Percentiles rank a stretch among this genome's conserved stretches.
Evolutionary conservation across 2,113 vertebrate species (phyloP).

Genomic region (Podocnemis expansa): DNA sequence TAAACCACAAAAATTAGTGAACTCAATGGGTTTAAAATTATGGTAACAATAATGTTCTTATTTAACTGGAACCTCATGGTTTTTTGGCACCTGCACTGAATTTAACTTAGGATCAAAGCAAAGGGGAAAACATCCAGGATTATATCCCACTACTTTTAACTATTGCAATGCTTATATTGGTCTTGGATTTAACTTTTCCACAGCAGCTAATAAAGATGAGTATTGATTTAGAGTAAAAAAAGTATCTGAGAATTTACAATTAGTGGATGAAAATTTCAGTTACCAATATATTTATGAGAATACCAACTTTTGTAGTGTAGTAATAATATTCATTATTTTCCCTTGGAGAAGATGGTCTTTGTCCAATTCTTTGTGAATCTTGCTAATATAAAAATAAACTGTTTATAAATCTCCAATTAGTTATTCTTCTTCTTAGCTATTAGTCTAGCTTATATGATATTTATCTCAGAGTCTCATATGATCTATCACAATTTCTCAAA

Average conservation of each 20-base stretch:
- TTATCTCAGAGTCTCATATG: background rate
- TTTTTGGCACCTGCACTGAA: slow-evolving; percentile 34
- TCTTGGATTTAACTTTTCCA: slow-evolving; percentile 16
- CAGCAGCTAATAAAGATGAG: background rate
- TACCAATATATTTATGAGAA: background rate
- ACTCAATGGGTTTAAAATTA: background rate
- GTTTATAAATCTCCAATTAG: background rate
- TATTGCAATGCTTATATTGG: slow-evolving; percentile 6
- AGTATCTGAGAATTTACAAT: background rate
- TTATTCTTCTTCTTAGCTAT: slow-evolving; percentile 22
- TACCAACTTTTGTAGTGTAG: background rate
- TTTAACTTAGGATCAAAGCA: slow-evolving; percentile 69
- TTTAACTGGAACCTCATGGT: slow-evolving; percentile 51
- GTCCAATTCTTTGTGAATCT: background rate
- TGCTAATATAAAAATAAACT: background rate
- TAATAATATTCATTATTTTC: background rate
- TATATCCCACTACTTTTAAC: slow-evolving; percentile 25
- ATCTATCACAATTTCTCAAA: background rate
- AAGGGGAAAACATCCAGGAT: slow-evolving; percentile 46
- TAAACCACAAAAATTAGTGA: slow-evolving; percentile 42
- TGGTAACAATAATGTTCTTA: background rate
- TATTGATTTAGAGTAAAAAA: slow-evolving; percentile 40
- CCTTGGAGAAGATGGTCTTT: background rate
- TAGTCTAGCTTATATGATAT: background rate
- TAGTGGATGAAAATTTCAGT: background rate